Base-by-base conservation (phyloP, 2,113 vertebrate genomes). In the Eubucco bourcierii region DNA sequence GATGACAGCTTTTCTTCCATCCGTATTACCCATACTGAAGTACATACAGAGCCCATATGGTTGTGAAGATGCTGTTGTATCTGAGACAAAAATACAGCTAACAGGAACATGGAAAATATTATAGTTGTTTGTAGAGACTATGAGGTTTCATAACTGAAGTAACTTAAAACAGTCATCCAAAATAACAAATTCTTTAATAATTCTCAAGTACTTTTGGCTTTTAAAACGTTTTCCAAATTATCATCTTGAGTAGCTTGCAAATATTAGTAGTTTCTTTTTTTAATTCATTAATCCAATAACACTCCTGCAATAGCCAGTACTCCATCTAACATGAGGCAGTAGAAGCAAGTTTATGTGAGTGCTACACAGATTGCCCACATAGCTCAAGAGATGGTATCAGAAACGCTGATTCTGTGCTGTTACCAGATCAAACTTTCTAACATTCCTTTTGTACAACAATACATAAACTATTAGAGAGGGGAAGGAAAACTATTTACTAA, bases 401-500 rank as follows among this genome's bases (percentile, higher is more conserved):
- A 7, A 86, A 60, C 44, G 47, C 1, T 5, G 52, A 50, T 27
- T 61, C 27, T n/a, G 29, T 33, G 60, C 31, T 74, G 34, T 68
- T 78, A 37, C 31, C 29, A 44, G 52, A 65, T 15, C 33, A 37
- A 75, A 59, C 15, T 52, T 70, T 7, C 39, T n/a, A 77, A 59
- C 14, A 6, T 7, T 85, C 29, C 14, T 3, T 33, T 21, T 7
- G 31, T 13, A 31, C 14, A 67, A 12, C 1, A 0, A 39, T 72
- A 21, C 31, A 28, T 15, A 37, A 76, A 66, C 6, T 67, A 17
- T 9, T 6, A 41, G 31, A 53, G 28, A 46, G 4, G 17, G 23
- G 47, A 76, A 81, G 24, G 19, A 83, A 41, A 59, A 7, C 4
- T 18, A 33, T 75, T 76, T 11, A 18, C 23, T n/a, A 12, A 50